Base-by-base conservation (phyloP, 1,140 invertebrate species). In the Drosophila bocqueti region DNA sequence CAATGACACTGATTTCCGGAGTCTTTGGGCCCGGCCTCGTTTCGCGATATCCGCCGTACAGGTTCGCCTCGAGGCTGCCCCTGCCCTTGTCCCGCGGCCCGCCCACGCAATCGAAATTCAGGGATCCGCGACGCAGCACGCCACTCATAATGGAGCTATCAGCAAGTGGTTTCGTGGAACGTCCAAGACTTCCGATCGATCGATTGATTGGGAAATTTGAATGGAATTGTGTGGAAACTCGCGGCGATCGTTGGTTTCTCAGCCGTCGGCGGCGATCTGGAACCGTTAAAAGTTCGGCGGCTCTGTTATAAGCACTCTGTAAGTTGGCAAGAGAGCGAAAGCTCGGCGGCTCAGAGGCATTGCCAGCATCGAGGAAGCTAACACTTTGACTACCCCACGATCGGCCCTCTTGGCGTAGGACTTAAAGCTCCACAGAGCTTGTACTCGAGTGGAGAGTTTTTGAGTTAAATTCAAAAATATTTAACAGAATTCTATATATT, bases 1-100 rank as follows among this genome's bases (percentile, higher is more conserved):
- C 79, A 61, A 92, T 91, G 13, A 92, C 91, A 84, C 89, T 92
- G 59, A 92, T 91, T 91, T 92, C 91, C 76, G 91, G 91, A 47
- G 91, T 92, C 52, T 76, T 79, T 40, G 86, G 82, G 13, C 52
- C 65, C n/a, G 87, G 84, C 74, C 83, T 92, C 54, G 79, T 50
- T 18, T 92, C 91, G 45, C 91, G 91, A 75, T 92, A 92, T 18
- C 91, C 86, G 57, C 91, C 91, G 66, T 92, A 85, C 43, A 92
- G 83, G 91, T 92, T 92, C 15, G 86, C 75, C 65, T 92, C 91
- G 66, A 89, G 79, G 79, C 81, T 92, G 40, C 91, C 91, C 50
- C 91, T 79, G 54, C 74, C 66, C 66, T 73, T 73, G 69, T 72
- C 46, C 38, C 67, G 69, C 43, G 76, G 63, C 38, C 71, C 76